Evolutionary conservation across 2,113 vertebrate species (phyloP), one percentile per base, ranked within the genome.

Genomic region (Oceanites oceanicus): DNA sequence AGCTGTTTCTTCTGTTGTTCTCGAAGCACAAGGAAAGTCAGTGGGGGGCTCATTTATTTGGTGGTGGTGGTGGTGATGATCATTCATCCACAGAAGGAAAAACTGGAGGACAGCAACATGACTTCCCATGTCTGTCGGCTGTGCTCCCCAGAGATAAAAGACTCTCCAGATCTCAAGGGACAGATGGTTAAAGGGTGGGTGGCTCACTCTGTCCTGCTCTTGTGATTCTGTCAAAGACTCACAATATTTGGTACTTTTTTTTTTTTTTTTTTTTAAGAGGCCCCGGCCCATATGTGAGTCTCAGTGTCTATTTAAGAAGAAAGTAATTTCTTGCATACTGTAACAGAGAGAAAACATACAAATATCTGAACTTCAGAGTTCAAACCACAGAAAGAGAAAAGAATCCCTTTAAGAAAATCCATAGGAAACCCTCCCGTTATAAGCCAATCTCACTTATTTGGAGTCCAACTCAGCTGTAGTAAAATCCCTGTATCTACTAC

Each of bases 291-390:
- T 81, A 68, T 82, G 34, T 38, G 34, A 92, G 32, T 86, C 71
- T 90, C 73, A 38, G 21, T 18, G 32, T 73, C 74, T 85, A 72
- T 92, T 87, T 90, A 88, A 91, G 94, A 77, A 74, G 44, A 52
- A 92, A 86, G 58, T 61, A 15, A 79, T 86, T 96, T 93, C 40
- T 90, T 85, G 53, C 34, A 83, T 61, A 40, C 27, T 73, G 6
- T 49, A 82, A 87, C 5, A 23, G 40, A 88, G 59, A 88, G 23
- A 94, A 93, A 94, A 76, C 36, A 68, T 42, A 55, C 3, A 87
- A 91, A 94, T 93, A 85, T 49, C 63, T 92, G 62, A 95, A 87
- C 70, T 89, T 75, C 62, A 58, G 65, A 90, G 87, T 79, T 90
- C 78, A 93, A 95, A 73, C 62, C 81, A 94, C 77, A 65, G 52